Evolutionary conservation across 2,113 vertebrate genomes (phyloP).

Genomic region (Hippocampus comes): DNA sequence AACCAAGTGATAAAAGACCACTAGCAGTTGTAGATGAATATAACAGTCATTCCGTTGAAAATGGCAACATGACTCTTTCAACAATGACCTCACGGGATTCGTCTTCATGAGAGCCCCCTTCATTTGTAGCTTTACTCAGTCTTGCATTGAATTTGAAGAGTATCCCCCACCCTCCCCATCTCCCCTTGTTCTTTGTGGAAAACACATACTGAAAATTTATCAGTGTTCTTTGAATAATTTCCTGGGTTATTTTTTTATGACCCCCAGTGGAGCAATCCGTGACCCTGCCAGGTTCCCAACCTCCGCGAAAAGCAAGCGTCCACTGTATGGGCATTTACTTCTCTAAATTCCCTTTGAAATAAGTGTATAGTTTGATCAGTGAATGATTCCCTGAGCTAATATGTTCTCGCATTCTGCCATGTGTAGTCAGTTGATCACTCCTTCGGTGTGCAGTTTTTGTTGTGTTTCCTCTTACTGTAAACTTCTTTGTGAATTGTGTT

Average conservation of each 20-base stretch:
- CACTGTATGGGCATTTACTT: not conserved
- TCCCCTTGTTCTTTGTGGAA: no score
- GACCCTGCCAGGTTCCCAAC: no score
- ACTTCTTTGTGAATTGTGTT: not conserved
- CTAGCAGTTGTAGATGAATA: conserved; percentile 17
- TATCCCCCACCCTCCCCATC: no score
- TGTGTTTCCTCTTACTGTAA: not conserved
- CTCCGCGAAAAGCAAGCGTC: no score
- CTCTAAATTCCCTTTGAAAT: not conserved
- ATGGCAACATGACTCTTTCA: not conserved
- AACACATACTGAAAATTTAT: no score
- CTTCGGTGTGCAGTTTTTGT: not conserved
- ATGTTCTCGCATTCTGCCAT: not conserved
- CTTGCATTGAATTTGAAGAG: not conserved
- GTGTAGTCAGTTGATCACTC: not conserved
- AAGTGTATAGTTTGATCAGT: not conserved
- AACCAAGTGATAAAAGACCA: not conserved
- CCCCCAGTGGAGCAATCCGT: no score
- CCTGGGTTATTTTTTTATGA: no score
- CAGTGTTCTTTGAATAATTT: no score
- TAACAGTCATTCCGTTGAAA: conserved; percentile 4
- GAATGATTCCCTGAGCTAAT: not conserved
- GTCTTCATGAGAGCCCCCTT: not conserved
- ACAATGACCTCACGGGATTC: not conserved
- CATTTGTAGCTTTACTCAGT: not conserved